These are phyloP conservation scores for Chirona hameri DNA, from an alignment of 2,888 invertebrate genomes.

Conservation along the genomic window DNA sequence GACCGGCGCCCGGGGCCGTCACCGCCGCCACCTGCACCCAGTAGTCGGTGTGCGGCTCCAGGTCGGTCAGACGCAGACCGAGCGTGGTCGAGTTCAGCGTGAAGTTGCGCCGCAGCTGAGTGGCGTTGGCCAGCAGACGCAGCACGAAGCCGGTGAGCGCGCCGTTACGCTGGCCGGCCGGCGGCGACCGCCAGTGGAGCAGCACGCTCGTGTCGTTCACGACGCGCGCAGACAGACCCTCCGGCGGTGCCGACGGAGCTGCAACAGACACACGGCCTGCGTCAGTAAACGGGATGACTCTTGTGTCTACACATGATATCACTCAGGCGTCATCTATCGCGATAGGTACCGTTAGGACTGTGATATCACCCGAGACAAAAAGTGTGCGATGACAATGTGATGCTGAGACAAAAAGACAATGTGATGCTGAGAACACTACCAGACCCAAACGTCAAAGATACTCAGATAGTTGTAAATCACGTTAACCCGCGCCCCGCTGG, in stretches of 20 bases:
- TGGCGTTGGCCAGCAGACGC: constrained; percentile 1
- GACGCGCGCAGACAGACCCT: background rate
- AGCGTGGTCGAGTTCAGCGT: background rate
- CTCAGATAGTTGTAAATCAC: too few relatives aligned
- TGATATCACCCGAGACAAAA: too few relatives aligned
- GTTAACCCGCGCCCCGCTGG: too few relatives aligned
- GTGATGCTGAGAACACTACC: background rate
- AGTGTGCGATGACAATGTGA: too few relatives aligned
- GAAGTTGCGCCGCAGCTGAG: constrained; percentile 11
- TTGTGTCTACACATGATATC: too few relatives aligned
- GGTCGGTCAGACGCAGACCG: background rate
- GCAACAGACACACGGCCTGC: too few relatives aligned
- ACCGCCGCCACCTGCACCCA: constrained; percentile 5
- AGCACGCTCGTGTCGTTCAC: background rate
- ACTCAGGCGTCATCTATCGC: too few relatives aligned
- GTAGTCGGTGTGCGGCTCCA: constrained; percentile 25
- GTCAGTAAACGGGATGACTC: too few relatives aligned
- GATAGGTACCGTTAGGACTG: too few relatives aligned
- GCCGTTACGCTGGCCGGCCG: background rate
- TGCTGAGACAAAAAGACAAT: too few relatives aligned
- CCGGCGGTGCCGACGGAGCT: background rate
- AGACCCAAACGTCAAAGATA: too few relatives aligned
- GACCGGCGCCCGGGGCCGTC: background rate
- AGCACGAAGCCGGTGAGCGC: background rate
- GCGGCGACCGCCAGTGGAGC: constrained; percentile 2